Base-by-base conservation (phyloP, 2,888 invertebrate genomes). In the Platycnemis pennipes region DNA sequence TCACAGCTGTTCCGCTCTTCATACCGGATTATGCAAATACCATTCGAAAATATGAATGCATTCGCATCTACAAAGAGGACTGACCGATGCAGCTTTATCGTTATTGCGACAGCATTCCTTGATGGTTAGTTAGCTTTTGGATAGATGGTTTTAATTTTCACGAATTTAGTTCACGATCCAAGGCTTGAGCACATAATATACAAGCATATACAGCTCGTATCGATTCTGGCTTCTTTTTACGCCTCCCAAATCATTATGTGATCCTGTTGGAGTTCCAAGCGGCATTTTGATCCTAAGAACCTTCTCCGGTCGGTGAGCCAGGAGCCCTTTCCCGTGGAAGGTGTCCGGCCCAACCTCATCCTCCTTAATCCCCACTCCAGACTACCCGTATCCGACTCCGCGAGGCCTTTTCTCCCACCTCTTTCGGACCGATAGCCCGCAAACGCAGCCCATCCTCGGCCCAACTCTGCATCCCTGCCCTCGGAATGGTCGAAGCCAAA, bases 321-420 rank as follows among this genome's bases (percentile, higher is more conserved):
- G 95, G 94, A 95, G 94, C 95, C 86, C 94, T 95, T n/a, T n/a
- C n/a, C n/a, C n/a, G n/a, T 94, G 94, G n/a, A n/a, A n/a, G n/a
- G n/a, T 94, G 94, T 94, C 56, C 56, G 7, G 31, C 44, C 37
- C 94, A 89, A 94, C 77, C 95, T 94, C 94, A 94, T 95, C 94
- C 95, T 94, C 94, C 94, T 37, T 77, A 77, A 77, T 77, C 95
- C 94, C 95, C 95, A 95, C 95, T 95, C 95, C 95, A 95, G 95
- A 95, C 95, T 95, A 95, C 96, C 94, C 63, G 91, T 96, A 96
- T 96, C 49, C 94, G 88, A 94, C 96, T 96, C 96, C 96, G 96
- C 96, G 96, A 96, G 96, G 96, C 96, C 96, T 96, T 8, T 96
- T 96, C 96, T 96, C 96, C 96, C 96, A 96, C 96, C 96, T 96